Base-by-base conservation (phyloP, 2,113 vertebrate genomes). In the Eulemur macaco region DNA sequence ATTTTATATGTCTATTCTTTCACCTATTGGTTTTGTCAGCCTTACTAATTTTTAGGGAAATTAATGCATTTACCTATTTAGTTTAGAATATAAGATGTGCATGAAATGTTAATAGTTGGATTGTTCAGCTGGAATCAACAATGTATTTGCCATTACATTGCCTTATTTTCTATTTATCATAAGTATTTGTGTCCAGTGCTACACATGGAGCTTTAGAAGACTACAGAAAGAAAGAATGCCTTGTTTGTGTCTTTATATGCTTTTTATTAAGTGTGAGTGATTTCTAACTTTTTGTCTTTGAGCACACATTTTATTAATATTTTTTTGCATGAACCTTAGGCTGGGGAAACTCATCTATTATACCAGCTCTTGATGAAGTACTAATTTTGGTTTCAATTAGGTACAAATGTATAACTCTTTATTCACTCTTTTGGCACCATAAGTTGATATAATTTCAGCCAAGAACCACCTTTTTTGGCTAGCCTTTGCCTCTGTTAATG, bases 341-440 rank as follows among this genome's bases (percentile, higher is more conserved):
- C 56, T 94, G 86, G 50, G 29, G 76, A 84, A 77, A 50, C 11
- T 39, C 27, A 54, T 20, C 60, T 91, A 8, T 69, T 77, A 8
- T n/a, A 6, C 42, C 37, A 96, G 14, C 8, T 76, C 73, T 81
- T 86, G 45, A 74, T 69, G 50, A 95, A 88, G 17, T 89, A 56
- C n/a, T 91, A 50, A 63, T 66, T 83, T 97, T 93, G 18, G 15
- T 89, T 80, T 95, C 45, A 52, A 37, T 88, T 96, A 69, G 20
- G 15, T 45, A 60, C 5, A 56, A 6, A 21, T 74, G 2, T 45
- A 27, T 52, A 85, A 69, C 6, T 64, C 20, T 4, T 87, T 54
- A 34, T 42, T 63, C 45, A 91, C 14, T 86, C 54, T 50, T 18
- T 96, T 80, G 11, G 37, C 25, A 56, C 25, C 9, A 42, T 6